Base-by-base conservation (phyloP, 2,797 vertebrate genomes). In the Cygnus olor region DNA sequence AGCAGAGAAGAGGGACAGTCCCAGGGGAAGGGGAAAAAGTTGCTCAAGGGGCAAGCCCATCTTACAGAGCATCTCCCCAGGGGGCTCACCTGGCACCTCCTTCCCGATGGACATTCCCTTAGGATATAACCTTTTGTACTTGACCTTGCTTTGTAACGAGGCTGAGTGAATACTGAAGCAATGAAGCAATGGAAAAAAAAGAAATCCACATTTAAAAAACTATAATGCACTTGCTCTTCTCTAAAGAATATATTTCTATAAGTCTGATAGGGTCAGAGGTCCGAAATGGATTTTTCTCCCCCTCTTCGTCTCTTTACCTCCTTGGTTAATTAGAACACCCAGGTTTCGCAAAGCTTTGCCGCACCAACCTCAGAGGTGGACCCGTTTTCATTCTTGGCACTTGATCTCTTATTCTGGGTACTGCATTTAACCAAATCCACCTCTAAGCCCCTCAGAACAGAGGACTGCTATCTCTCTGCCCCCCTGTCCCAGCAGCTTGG, bases 361-460 rank as follows among this genome's bases (percentile, higher is more conserved):
- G 0, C n/a, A 24, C 30, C 42, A 28, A 32, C 38, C n/a, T 80
- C 68, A 69, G 53, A 80, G 36, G 70, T 20, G 34, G 61, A 85
- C 22, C 58, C 2, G 1, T 86, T 80, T 49, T 78, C 19, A 54
- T 80, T 94, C 78, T 3, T 3, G 61, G 60, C 51, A 85, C 69
- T 90, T 85, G 89, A 71, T 44, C 82, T 87, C 28, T 44, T 70
- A 53, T 89, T 53, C 78, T 89, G 45, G 14, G 5, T 71, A 65
- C 83, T 91, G 40, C 85, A 78, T 70, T 89, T 82, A 85, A 44
- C 60, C 51, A 86, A 79, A 92, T 18, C 28, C 22, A 42, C 16
- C 69, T 87, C 25, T 92, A 94, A 94, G 32, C 21, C 71, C 53
- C 51, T 83, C 49, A 80, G 65, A 91, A 89, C 71, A 80, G 58